Evolutionary conservation across 2,113 vertebrate genomes (phyloP).

Genomic region (Otus sunia): DNA sequence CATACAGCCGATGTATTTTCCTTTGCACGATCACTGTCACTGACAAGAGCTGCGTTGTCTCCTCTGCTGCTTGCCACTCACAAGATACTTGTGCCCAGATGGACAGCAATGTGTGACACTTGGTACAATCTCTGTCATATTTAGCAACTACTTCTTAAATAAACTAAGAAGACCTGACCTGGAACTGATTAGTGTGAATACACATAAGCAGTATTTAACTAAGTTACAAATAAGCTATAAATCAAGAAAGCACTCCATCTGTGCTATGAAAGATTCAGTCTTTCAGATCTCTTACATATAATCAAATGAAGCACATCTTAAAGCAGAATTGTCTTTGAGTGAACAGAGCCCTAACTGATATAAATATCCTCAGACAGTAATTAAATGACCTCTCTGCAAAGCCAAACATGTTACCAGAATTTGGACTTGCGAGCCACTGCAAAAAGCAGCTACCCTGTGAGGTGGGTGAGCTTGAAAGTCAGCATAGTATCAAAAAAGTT

Average conservation of each 20-base stretch:
- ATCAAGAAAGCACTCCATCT: conserved; percentile 10
- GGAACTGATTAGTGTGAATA: neutral
- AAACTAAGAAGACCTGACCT: neutral
- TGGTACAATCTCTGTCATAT: neutral
- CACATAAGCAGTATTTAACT: neutral
- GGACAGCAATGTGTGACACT: rapidly evolving
- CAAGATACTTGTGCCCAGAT: neutral
- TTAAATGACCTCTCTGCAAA: neutral
- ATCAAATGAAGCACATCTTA: neutral
- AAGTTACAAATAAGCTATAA: neutral
- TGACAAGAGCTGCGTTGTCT: neutral
- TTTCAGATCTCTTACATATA: neutral
- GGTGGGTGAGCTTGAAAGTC: neutral
- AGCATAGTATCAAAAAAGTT: neutral
- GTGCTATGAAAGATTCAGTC: neutral
- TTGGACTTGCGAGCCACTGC: neutral
- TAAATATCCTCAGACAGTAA: neutral
- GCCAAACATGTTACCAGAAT: neutral
- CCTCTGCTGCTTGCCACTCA: neutral
- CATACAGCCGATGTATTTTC: neutral
- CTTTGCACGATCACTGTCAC: neutral
- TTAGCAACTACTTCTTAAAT: neutral
- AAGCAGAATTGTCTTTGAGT: neutral
- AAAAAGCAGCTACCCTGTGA: neutral
- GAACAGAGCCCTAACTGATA: neutral